phyloP scores from a whole-genome alignment of 2,888 invertebrate species.

The Alloscopus bannaensis region DNA sequence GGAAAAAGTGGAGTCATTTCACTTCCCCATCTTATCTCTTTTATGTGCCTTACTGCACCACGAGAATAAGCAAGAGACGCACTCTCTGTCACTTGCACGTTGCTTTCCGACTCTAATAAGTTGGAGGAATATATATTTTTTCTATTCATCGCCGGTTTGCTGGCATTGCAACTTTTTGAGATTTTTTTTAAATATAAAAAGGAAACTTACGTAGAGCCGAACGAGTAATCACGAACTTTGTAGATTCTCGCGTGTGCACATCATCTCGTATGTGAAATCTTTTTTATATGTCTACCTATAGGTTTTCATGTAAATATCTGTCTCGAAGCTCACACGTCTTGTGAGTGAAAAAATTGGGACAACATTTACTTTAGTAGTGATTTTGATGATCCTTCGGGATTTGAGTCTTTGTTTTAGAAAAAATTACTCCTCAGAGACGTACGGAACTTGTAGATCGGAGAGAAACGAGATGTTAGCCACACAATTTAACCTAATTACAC shows the following conservation, averaged over 20 bases:
- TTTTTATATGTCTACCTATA: no score
- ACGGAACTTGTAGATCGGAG: no score
- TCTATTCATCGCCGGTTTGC: constrained; percentile 10
- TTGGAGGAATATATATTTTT: no score
- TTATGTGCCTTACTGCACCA: not conserved
- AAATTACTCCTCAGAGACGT: no score
- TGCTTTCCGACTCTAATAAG: no score
- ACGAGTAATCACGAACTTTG: constrained; percentile 29
- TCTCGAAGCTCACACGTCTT: constrained; percentile 6
- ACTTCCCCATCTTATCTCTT: constrained; percentile 9
- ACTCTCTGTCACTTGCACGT: not conserved
- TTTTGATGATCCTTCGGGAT: constrained; percentile 39
- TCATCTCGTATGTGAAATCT: not conserved
- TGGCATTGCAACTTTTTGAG: constrained; percentile 20
- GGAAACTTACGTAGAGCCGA: constrained; percentile 6
- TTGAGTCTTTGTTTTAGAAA: not conserved
- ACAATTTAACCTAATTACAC: no score
- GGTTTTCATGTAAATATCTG: not conserved
- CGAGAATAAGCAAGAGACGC: no score
- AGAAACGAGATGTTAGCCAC: no score
- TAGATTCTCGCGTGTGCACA: no score
- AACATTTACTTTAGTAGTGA: constrained; percentile 43
- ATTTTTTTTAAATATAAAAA: constrained; percentile 32
- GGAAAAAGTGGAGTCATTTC: constrained; percentile 10
- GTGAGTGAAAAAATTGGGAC: constrained; percentile 57